These are phyloP conservation scores for Papilio demoleus DNA, from an alignment of 2,888 invertebrate species.

Conservation along the genomic window DNA sequence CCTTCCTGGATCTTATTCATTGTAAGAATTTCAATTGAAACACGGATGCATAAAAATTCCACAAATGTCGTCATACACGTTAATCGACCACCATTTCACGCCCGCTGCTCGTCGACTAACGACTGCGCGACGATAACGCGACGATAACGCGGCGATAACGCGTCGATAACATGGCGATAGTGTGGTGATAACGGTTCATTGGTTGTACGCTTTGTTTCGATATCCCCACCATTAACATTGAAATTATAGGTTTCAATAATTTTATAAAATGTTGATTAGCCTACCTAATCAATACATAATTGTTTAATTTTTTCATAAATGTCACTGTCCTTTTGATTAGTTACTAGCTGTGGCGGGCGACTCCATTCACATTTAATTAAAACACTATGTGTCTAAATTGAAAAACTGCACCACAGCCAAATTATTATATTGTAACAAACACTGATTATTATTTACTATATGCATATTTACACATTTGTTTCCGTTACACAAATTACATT, in stretches of 20 bases:
- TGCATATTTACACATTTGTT: too few species aligned
- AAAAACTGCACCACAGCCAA: too few species aligned
- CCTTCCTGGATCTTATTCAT: not conserved
- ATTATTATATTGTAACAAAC: too few species aligned
- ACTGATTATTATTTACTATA: too few species aligned
- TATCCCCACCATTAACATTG: slow-evolving; percentile 38
- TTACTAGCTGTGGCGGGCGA: too few species aligned
- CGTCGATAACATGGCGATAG: slow-evolving; percentile 48
- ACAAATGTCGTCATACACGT: slow-evolving; percentile 30
- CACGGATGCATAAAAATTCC: slow-evolving; percentile 27
- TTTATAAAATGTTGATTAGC: too few species aligned
- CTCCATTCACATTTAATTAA: too few species aligned
- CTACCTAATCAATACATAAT: too few species aligned
- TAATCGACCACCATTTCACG: slow-evolving; percentile 59
- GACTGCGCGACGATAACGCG: slow-evolving; percentile 54
- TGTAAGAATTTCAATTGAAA: not conserved
- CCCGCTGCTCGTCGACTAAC: slow-evolving; percentile 57
- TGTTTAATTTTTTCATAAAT: too few species aligned
- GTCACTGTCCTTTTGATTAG: too few species aligned
- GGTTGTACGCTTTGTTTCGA: slow-evolving; percentile 46
- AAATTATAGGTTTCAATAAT: slow-evolving; percentile 7
- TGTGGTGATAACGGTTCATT: slow-evolving; percentile 48
- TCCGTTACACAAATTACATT: too few species aligned
- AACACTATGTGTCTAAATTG: too few species aligned
- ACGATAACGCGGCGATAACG: slow-evolving; percentile 55